These are phyloP conservation scores for Ernsta delagoae DNA, from an alignment of 2,888 invertebrate species.

Conservation along the genomic window DNA sequence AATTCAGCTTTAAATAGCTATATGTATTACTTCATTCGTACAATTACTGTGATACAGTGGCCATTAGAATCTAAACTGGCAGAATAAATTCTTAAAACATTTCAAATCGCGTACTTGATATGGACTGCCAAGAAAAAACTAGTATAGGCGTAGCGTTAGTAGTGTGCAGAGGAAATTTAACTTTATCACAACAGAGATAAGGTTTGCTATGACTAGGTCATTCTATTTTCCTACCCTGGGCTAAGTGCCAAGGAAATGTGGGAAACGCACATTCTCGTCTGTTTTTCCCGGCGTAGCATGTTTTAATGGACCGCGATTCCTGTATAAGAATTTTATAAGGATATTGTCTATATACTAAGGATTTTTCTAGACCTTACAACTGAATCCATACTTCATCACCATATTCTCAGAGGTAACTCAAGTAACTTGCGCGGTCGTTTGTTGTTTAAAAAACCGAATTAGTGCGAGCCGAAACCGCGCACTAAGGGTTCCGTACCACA, in stretches of 20 bases:
- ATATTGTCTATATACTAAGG: background rate
- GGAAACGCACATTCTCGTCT: constrained; percentile 64
- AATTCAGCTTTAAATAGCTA: too few relatives aligned
- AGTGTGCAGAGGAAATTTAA: background rate
- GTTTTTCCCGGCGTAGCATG: constrained; percentile 49
- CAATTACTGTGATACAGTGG: background rate
- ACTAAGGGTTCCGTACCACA: too few relatives aligned
- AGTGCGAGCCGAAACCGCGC: too few relatives aligned
- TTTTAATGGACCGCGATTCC: background rate
- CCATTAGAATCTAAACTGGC: background rate
- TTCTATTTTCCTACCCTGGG: constrained; percentile 39
- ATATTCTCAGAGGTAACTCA: background rate
- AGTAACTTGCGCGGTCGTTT: too few relatives aligned
- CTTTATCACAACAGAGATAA: background rate
- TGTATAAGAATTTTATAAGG: background rate
- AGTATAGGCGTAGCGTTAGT: constrained; percentile 25
- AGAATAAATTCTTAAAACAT: constrained; percentile 26
- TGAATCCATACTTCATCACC: too few relatives aligned
- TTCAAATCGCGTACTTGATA: constrained; percentile 33
- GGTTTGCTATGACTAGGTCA: background rate
- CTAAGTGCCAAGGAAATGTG: constrained; percentile 60
- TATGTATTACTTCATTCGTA: background rate
- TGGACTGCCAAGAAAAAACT: constrained; percentile 36
- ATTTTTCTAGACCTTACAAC: background rate
- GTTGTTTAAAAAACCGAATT: too few relatives aligned